Base-by-base conservation (phyloP, 2,797 vertebrate genomes). In the Chromis chromis region DNA sequence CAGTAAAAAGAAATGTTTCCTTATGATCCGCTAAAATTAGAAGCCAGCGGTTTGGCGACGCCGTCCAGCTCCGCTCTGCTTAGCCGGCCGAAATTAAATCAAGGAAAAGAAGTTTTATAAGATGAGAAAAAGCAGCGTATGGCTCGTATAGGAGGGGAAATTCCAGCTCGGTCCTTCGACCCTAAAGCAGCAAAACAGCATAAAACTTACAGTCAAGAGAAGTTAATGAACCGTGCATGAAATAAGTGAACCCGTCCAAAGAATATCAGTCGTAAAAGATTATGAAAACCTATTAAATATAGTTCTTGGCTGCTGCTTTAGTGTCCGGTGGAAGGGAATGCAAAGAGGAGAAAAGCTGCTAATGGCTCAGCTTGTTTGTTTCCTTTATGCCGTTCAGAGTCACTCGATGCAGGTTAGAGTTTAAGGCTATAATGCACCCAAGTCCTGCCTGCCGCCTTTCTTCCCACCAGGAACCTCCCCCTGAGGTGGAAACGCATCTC, bases 371-470 rank as follows among this genome's bases (percentile, higher is more conserved):
- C 53, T 40, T 82, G 65, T 79, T 86, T 89, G 85, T 83, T 82
- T 83, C 86, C 79, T 76, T 72, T 25, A 2, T 25, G 25, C 25
- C n/a, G n/a, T n/a, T n/a, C n/a, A n/a, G n/a, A 42, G 66, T 58
- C 68, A 59, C 77, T 81, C 74, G 76, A 81, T 80, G 60, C 31
- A 74, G 85, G 87, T 86, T 84, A 77, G 84, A 82, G 84, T 88
- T 85, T 81, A 85, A 88, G 63, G 86, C 74, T 74, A 36, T 85
- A 89, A 87, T 77, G 50, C 70, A 73, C 62, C 3, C 70, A 39
- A 76, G 67, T 62, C 75, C 24, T 3, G 33, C 70, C 76, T n/a
- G 83, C 79, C 91, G n/a, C 86, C 77, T 5, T 3, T 31, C 6
- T 31, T 89, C 82, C 31, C 73, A 82, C 85, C 74, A 78, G 82